phyloP scores from a whole-genome alignment of 2,113 vertebrate genomes.

The Coracopsis vasa region DNA sequence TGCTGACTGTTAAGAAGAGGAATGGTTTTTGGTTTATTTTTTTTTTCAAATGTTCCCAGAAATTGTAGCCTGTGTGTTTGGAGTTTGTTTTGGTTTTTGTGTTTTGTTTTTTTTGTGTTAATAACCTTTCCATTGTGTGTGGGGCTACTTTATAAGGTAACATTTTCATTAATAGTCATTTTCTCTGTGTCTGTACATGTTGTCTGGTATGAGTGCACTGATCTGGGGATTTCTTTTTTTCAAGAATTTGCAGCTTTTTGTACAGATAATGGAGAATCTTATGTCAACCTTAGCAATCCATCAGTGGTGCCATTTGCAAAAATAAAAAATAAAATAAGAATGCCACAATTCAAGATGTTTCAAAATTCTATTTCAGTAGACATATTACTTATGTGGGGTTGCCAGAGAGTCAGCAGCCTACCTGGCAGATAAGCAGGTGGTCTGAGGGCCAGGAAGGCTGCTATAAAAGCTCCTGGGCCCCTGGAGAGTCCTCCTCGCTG shows the following conservation, averaged over 20 bases:
- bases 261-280: not conserved
- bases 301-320: not conserved
- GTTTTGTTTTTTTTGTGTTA: not conserved
- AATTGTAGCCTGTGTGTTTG: not conserved
- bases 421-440: not conserved
- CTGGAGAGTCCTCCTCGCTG: not conserved
- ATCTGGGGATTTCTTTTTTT: not conserved
- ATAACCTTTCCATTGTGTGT: not conserved
- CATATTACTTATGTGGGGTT: not conserved
- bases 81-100: not conserved
- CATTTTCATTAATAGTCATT: not conserved
- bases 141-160: not conserved
- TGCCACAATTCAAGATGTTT: not conserved
- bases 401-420: not conserved
- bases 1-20: not conserved
- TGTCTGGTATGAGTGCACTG: not conserved
- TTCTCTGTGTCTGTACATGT: not conserved
- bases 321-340: not conserved
- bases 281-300: not conserved
- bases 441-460: too few relatives aligned
- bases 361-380: not conserved
- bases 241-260: not conserved
- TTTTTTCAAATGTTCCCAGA: not conserved
- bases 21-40: not conserved
- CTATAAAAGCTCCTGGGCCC: not conserved